Base-by-base conservation (phyloP, 2,113 vertebrate genomes). In the Boulengeromyrus knoepffleri region DNA sequence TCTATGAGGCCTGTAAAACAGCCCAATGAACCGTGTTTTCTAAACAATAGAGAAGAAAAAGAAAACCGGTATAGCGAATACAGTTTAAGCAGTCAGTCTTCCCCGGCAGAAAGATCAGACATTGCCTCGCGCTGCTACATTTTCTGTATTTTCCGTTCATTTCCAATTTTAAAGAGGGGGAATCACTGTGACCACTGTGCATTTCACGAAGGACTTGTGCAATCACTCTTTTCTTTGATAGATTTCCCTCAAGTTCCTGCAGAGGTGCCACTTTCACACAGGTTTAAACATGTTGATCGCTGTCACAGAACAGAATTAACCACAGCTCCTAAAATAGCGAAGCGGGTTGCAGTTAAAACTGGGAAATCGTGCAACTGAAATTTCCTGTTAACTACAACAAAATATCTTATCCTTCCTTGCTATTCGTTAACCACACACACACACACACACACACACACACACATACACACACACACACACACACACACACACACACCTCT, bases 241-340 rank as follows among this genome's bases (percentile, higher is more conserved):
- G 74, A 80, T 17, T 80, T 42, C 36, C 13, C 74, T 80, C 36
- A 80, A 80, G 36, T 80, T 80, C 74, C 31, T 7, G 31, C 36
- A 42, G 74, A 80, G 74, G 74, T 42, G 74, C 74, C 74, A 80
- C 74, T 80, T 80, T 80, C 74, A 80, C 74, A 80, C 74, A 80
- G 36, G 36, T 42, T 80, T 80, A 80, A 6, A 39, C 31, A 17
- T 39, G 36, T 80, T 42, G 74, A 19, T 80, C 31, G 74, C 36
- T 80, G 36, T 77, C 36, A 80, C 15, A 42, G 15, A 6, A 42
- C 36, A 42, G 15, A 80, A 80, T 42, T 39, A 42, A 80, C 74
- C 74, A 42, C 15, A 19, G 31, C 31, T 80, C 74, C 74, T 42
- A 39, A 80, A 70, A 80, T 80, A 39, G 36, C 31, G 39, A 42